Evolutionary conservation across 1,140 invertebrate genomes (phyloP), one percentile per base, ranked within the genome.

Genomic region (Papilio polyxenes): DNA sequence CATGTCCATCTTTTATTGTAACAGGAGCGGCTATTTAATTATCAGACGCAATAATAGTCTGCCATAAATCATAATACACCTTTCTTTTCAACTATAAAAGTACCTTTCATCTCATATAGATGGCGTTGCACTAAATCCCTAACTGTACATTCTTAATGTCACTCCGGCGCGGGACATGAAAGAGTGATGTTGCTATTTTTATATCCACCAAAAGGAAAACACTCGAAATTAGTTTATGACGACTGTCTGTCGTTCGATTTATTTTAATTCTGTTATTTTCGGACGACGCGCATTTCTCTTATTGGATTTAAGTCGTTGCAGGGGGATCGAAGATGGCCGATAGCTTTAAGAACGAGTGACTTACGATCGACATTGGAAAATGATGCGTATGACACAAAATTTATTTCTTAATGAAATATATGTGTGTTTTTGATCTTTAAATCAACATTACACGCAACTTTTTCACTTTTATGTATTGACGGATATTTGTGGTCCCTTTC

Each of bases 261-360:
- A 94, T 94, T 94, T 94, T 92, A 94, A 94, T 94, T 94, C 92
- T 91, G 92, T 92, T 94, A 92, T 92, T 94, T 94, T 92, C 88
- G 87, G 89, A 88, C 85, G 84, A 83, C 86, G 85, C 86, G 84
- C 87, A 86, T 90, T 91, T 87, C 88, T 91, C 89, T 93, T 92
- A 92, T 92, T 92, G 85, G 85, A 84, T 88, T 87, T 88, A 76
- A 85, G 81, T 82, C 87, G 90, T 89, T 82, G 85, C 77, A 81
- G 82, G 81, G 83, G 83, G 86, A 89, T 91, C 89, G 91, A 78
- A 78, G 89, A 89, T 88, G 86, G 87, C 89, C 90, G 89, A 89
- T 91, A 92, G 89, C 86, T 89, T 84, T 82, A 86, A 84, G 83
- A 82, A 69, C 81, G 81, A 78, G 83, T 89, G 88, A 91, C 81